Percentiles rank a stretch among this genome's conserved stretches.
Evolutionary conservation across 2,888 invertebrate species (phyloP).

Genomic region (Macrophya annulata): DNA sequence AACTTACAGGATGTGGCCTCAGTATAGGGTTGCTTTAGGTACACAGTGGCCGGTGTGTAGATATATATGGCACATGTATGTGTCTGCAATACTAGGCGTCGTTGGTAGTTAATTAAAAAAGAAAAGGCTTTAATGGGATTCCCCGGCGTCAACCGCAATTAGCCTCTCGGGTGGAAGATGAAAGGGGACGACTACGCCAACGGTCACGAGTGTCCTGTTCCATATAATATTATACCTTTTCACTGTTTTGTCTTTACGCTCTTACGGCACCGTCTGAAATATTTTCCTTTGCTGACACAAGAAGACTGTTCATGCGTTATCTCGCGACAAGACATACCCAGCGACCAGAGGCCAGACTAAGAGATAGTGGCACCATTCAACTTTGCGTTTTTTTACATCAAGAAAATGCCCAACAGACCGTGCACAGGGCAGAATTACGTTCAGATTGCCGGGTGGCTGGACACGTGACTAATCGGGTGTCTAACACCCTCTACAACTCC

Average conservation of each 20-base stretch:
- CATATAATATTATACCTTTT: constrained; percentile 1
- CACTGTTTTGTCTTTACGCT: not conserved
- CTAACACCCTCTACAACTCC: constrained; percentile 39
- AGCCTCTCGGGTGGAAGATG: constrained; percentile 41
- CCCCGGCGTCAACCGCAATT: constrained; percentile 47
- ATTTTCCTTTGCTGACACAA: constrained; percentile 17
- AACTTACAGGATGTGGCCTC: constrained; percentile 24
- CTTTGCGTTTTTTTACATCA: constrained; percentile 27
- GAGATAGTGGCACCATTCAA: constrained; percentile 27
- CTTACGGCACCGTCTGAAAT: not conserved
- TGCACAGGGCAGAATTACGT: constrained; percentile 43
- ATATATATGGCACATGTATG: not conserved
- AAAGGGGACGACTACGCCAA: not conserved
- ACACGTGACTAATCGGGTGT: constrained; percentile 55
- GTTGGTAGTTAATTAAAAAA: constrained; percentile 49
- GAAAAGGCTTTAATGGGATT: constrained; percentile 50
- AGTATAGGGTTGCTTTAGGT: constrained; percentile 34
- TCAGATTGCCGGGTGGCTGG: constrained; percentile 42
- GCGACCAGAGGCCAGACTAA: not conserved
- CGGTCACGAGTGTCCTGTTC: constrained; percentile 33
- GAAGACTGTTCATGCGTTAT: constrained; percentile 32
- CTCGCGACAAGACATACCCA: not conserved
- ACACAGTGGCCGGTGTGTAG: not conserved
- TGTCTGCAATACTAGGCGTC: constrained; percentile 12
- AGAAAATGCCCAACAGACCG: constrained; percentile 43